These are phyloP conservation scores for Apeltes quadracus DNA, from an alignment of 2,113 vertebrate genomes.

Conservation along the genomic window DNA sequence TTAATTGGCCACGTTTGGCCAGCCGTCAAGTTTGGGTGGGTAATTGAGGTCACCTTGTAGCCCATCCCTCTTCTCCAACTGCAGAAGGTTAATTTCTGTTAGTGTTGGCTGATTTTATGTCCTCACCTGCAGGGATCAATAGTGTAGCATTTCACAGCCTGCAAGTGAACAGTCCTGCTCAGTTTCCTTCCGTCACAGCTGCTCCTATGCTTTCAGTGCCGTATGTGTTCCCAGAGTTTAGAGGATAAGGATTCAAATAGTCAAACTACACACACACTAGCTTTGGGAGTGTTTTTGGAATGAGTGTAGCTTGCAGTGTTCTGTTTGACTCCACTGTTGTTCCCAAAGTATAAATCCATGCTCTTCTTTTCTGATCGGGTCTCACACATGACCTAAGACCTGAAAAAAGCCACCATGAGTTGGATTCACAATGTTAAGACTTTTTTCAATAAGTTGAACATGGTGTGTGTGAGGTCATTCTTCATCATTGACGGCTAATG, in stretches of 20 bases:
- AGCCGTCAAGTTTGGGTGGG: background rate
- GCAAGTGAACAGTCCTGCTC: constrained; percentile 6
- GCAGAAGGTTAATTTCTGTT: constrained; percentile 9
- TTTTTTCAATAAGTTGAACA: no score
- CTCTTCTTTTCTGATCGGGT: no score
- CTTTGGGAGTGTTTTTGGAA: no score
- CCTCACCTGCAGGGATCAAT: constrained; percentile 46
- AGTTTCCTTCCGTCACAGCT: constrained; percentile 11
- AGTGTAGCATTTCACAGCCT: constrained; percentile 25
- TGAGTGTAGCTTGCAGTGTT: no score
- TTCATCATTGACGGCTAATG: no score
- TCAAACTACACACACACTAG: no score
- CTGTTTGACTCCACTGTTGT: no score
- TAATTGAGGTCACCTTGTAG: constrained; percentile 52
- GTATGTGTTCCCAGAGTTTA: background rate
- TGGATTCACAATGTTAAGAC: no score
- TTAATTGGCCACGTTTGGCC: constrained; percentile 46
- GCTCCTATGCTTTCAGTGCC: background rate
- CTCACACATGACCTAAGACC: no score
- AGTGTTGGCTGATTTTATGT: constrained; percentile 42
- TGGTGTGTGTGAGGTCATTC: no score
- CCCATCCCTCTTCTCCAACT: constrained; percentile 18
- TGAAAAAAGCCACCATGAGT: no score
- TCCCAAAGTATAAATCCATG: no score
- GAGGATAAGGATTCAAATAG: background rate